A percentile compares a stretch with the other conserved stretches of the same genome.
Evolutionary conservation across 2,888 invertebrate species (phyloP).

Genomic region (Ptychoptera contaminata): DNA sequence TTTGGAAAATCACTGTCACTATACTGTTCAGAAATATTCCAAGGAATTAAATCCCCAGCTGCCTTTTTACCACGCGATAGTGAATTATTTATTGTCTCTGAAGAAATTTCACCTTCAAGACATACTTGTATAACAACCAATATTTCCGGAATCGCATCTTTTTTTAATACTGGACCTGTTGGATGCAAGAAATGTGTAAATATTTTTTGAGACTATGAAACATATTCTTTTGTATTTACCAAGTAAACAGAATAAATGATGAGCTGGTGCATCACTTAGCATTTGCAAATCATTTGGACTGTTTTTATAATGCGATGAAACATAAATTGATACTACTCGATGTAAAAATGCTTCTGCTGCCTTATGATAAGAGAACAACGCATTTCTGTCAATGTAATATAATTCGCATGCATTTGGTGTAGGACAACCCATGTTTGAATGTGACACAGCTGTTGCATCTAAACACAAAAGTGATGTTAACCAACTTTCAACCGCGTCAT

Average conservation of each 20-base stretch:
- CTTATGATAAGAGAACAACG: slow-evolving; percentile 90
- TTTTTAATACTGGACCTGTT: slow-evolving; percentile 58
- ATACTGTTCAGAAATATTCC: slow-evolving; percentile 95
- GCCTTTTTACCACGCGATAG: slow-evolving; percentile 78
- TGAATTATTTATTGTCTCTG: slow-evolving; percentile 53
- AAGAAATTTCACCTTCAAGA: slow-evolving; percentile 56
- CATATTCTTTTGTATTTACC: slow-evolving; percentile 14
- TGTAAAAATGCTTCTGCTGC: slow-evolving; percentile 88
- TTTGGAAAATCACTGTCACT: slow-evolving; percentile 88
- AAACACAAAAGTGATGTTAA: slow-evolving; percentile 80
- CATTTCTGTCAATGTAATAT: slow-evolving; percentile 77
- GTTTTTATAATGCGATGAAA: slow-evolving; percentile 98
- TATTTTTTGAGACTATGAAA: neutral
- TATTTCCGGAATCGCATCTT: slow-evolving; percentile 72
- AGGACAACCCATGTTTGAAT: slow-evolving; percentile 64
- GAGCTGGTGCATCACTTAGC: slow-evolving; percentile 96
- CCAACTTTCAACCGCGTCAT: slow-evolving; percentile 85
- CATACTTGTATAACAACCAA: slow-evolving; percentile 82
- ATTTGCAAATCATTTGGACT: slow-evolving; percentile 97
- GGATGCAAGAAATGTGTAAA: neutral
- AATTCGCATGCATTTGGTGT: slow-evolving; percentile 79
- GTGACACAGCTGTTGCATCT: slow-evolving; percentile 55
- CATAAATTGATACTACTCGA: slow-evolving; percentile 81
- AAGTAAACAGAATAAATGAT: slow-evolving; percentile 88
- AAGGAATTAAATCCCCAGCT: slow-evolving; percentile 94